Conservation (phyloP, 2,113 vertebrate genomes). For the Sardina pilchardus region DNA sequence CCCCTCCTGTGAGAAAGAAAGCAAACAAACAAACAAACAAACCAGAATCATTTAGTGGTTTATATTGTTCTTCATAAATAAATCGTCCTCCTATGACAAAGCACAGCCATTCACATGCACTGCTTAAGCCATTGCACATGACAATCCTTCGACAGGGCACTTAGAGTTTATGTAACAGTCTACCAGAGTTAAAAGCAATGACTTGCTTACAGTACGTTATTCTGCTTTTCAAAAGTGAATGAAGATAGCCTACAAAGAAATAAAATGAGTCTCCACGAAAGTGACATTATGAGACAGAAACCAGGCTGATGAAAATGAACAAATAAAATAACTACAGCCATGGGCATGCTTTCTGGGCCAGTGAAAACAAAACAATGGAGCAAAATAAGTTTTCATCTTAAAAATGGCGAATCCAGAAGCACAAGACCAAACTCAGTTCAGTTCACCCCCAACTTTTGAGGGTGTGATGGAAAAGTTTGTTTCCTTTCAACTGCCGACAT, state of each 20-base stretch:
- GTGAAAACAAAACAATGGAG: background rate
- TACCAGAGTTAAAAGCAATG: background rate
- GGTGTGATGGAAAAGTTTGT: background rate
- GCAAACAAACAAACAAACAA: conserved; percentile 19
- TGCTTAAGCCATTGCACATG: background rate
- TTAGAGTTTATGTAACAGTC: background rate
- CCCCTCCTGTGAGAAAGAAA: conserved; percentile 90
- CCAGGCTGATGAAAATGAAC: background rate
- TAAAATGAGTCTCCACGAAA: background rate
- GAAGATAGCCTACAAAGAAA: background rate
- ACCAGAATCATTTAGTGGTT: background rate
- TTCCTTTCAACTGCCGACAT: background rate
- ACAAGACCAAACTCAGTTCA: background rate
- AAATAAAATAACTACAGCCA: background rate
- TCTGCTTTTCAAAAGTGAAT: background rate
- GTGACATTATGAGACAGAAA: background rate
- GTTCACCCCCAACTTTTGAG: background rate
- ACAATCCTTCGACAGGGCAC: background rate
- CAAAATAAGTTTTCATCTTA: background rate
- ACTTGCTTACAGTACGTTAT: background rate
- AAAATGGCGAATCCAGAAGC: background rate
- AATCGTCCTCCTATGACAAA: background rate
- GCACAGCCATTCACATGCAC: background rate
- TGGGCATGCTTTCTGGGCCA: background rate
- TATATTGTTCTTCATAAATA: background rate